Evolutionary conservation across 53 echinoderm and acorn worm species (phyloP), one percentile per base, ranked within the genome.

Genomic region (Temnopleurus reevesii): DNA sequence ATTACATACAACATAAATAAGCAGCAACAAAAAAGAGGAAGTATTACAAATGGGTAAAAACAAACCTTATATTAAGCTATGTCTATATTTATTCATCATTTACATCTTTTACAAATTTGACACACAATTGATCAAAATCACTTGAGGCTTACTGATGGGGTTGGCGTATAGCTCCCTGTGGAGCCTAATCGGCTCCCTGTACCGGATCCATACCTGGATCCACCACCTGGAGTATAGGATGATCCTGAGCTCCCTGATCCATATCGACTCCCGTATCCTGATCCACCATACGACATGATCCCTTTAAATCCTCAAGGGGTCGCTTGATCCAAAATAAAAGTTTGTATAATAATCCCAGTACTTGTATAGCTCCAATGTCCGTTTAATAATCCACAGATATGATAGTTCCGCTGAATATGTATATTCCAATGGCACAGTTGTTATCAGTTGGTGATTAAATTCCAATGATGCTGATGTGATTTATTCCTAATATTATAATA

Each of bases 141-240:
- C 26, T 49, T n/a, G n/a, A n/a, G n/a, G 88, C 88, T 87, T 87
- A 87, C 88, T 21, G 88, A 87, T 29, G 88, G 45, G 1, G 88
- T 46, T 46, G 88, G 88, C 5, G 88, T 64, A 21, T 66, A 66
- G 54, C 45, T 83, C 12, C 95, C 93, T 4, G 95, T 95, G 18
- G 95, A 95, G 27, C 93, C 93, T 24, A 93, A 43, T 19, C 95
- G 79, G 54, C 93, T 80, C 59, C 92, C 82, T 56, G 90, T 79
- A 13, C 93, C 58, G 55, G 93, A 83, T 31, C 95, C 93, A 45
- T 95, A 95, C 64, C 93, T 86, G 76, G 94, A 94, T 53, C 92
- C 89, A 25, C 90, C 85, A 12, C 90, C 91, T 6, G 94, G 94
- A 53, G 91, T 91, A 9, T 91, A 90, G n/a, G 90, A 86, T 25